phyloP scores from a whole-genome alignment of 2,113 vertebrate genomes.

The Rhinolophus sinicus region DNA sequence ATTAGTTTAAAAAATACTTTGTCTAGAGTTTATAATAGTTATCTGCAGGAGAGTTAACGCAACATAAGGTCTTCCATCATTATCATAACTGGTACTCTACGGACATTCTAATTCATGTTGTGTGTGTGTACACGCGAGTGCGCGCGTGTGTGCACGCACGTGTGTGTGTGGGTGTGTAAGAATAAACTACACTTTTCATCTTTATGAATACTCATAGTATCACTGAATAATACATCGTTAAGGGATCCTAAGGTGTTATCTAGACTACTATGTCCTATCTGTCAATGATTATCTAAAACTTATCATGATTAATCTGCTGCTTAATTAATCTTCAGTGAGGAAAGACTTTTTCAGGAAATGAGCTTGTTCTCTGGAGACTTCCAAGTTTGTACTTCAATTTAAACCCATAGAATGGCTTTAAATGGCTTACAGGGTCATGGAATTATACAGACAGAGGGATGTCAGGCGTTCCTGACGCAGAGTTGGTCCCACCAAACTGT shows the following conservation, averaged over 20 bases:
- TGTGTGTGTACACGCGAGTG: neutral
- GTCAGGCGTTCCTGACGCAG: neutral
- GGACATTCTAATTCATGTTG: too few relatives aligned
- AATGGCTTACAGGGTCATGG: neutral
- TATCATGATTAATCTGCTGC: neutral
- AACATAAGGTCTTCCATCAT: neutral
- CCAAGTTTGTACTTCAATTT: neutral
- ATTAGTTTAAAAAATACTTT: neutral
- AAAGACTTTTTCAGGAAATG: conserved; percentile 17
- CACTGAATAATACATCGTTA: conserved; percentile 26
- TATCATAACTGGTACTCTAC: neutral
- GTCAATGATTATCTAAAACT: neutral
- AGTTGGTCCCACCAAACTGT: neutral
- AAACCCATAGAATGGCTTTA: neutral
- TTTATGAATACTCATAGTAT: neutral
- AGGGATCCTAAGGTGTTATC: neutral
- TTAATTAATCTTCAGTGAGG: neutral
- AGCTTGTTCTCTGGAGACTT: neutral
- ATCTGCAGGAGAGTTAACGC: neutral
- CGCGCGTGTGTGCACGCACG: neutral
- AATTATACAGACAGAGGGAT: neutral
- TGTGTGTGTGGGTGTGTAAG: neutral
- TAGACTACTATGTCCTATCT: neutral
- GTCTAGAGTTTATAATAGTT: neutral
- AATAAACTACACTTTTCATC: conserved; percentile 2